Evolutionary conservation across 2,113 vertebrate species (phyloP), one percentile per base, ranked within the genome.

Genomic region (Melanerpes formicivorus): DNA sequence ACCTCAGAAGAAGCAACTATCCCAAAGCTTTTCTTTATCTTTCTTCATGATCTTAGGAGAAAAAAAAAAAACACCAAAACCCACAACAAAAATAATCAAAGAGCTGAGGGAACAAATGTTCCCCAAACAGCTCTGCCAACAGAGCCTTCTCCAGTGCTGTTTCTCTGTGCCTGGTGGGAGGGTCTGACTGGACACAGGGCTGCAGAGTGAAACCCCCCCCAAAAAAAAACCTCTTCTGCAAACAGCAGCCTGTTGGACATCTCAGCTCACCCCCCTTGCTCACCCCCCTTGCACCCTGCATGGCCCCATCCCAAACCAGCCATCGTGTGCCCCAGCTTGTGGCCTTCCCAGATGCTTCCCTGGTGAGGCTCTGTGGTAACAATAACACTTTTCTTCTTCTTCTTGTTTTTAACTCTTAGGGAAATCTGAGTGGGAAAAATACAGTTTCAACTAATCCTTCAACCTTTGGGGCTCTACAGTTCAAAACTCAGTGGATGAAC

Each of bases 251-350:
- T 7, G 9, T 17, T 1, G 2, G 30, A n/a, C 27, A 10, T 11
- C 74, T 40, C 34, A 42, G 27, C 42, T 32, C 9, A n/a, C 48
- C 65, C 21, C 25, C 19, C 29, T 7, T 4, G 10, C 2, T 46
- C 30, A 71, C 27, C 13, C 23, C 5, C 0, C 27, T 65, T 37
- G 52, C 34, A 29, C 5, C 2, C 63, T 44, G 70, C n/a, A 27
- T 5, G 11, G 25, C 14, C 34, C 14, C 17, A 11, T 69, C 77
- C 50, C 83, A 77, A 67, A 59, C 11, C 40, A 40, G 26, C 25
- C 26, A 12, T 8, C 1, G 0, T 5, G 15, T 30, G 15, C 15
- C 5, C 5, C 5, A 4, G 79, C 32, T 78, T 48, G 56, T 1
- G 3, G 27, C n/a, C 25, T 60, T 37, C 46, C 50, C 40, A 60